A percentile compares a stretch with the other conserved stretches of the same genome.
phyloP scores from a whole-genome alignment of 2,797 vertebrate species.

The Notolepis coatsorum region DNA sequence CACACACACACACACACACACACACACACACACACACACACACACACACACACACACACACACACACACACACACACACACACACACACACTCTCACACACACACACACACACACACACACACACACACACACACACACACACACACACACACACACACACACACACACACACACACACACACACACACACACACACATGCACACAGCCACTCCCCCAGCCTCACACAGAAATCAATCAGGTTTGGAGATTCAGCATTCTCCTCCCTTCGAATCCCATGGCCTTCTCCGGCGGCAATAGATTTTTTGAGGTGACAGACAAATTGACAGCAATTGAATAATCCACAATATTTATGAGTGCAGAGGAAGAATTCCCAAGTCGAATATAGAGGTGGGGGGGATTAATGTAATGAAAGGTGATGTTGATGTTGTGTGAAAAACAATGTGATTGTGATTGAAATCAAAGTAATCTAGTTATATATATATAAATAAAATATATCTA shows the following conservation, averaged over 20 bases:
- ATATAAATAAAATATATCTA: slow-evolving; percentile 55
- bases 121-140: no score
- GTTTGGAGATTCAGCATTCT: slow-evolving; percentile 24
- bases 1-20: no score
- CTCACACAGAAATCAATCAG: slow-evolving; percentile 28
- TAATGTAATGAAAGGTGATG: slow-evolving; percentile 68
- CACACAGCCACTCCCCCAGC: neutral
- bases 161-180: no score
- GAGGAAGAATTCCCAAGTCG: slow-evolving; percentile 40
- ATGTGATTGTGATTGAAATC: slow-evolving; percentile 46
- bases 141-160: no score
- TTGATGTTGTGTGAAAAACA: slow-evolving; percentile 63
- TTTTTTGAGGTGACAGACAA: slow-evolving; percentile 51
- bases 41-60: no score
- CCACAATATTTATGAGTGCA: slow-evolving; percentile 51
- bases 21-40: no score
- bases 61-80: no score
- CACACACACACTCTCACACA: no score
- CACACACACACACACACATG: no score
- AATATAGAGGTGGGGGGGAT: no score
- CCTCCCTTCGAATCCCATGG: slow-evolving; percentile 43
- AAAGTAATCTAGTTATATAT: slow-evolving; percentile 55
- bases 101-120: no score
- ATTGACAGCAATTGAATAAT: slow-evolving; percentile 70
- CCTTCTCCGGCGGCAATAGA: slow-evolving; percentile 45